phyloP scores from a whole-genome alignment of 2,888 invertebrate genomes.

The Napeogenes sylphis region DNA sequence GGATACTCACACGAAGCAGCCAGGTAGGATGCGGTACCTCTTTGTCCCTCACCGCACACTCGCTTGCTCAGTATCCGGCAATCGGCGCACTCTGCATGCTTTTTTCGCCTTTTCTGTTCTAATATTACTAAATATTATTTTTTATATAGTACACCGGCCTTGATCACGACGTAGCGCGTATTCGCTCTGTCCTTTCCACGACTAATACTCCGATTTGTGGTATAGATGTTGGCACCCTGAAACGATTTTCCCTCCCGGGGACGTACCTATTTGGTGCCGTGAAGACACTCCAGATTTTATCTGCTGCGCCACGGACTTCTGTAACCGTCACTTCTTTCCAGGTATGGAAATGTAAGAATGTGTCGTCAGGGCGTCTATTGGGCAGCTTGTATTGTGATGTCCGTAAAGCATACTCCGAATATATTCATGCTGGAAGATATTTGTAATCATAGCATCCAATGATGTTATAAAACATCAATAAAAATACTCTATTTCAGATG shows the following conservation, averaged over 20 bases:
- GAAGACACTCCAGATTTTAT: constrained; percentile 60
- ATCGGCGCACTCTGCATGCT: constrained; percentile 65
- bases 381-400: constrained; percentile 69
- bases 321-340: constrained; percentile 76
- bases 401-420: constrained; percentile 44
- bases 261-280: constrained; percentile 80
- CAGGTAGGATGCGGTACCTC: constrained; percentile 77
- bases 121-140: constrained; percentile 61
- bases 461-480: constrained; percentile 1
- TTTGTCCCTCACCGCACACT: constrained; percentile 9
- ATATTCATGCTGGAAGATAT: constrained; percentile 9
- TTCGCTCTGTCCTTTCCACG: constrained; percentile 20
- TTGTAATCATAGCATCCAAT: constrained; percentile 11
- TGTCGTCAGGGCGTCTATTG: constrained; percentile 52
- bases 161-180: constrained; percentile 61
- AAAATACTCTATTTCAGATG: constrained; percentile 4
- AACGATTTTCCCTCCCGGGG: constrained; percentile 78
- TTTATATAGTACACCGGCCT: constrained; percentile 57
- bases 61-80: constrained; percentile 44
- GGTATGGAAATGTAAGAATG: constrained; percentile 62
- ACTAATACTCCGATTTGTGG: constrained; percentile 59
- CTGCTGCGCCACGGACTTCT: constrained; percentile 85
- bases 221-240: constrained; percentile 80
- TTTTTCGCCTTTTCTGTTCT: constrained; percentile 51
- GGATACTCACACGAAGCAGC: constrained; percentile 80